Base-by-base conservation (phyloP, 2,888 invertebrate genomes). In the Ophion obscuratus region DNA sequence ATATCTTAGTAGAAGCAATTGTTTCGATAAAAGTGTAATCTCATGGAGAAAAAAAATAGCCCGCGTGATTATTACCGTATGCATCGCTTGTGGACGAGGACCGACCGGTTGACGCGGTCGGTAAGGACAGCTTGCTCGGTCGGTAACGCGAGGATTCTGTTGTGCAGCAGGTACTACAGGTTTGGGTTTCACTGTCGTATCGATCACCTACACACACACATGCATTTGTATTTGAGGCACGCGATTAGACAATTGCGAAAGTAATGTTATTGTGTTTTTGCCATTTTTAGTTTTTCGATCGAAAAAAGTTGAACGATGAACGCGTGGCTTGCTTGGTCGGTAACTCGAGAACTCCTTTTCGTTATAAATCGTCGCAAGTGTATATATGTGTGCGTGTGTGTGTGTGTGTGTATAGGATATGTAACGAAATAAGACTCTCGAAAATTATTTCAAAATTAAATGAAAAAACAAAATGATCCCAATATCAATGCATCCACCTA, bases 11-110 rank as follows among this genome's bases (percentile, higher is more conserved):
- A 6, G 14, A 44, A 27, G 4, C 11, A 61, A 17, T 40, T 44
- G 6, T 62, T 24, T 40, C 0, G n/a, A 61, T 4, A 40, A 73
- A 31, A 1, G n/a, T 6, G 5, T 6, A 14, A 68, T 24, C 24
- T 57, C n/a, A 27, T 20, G 24, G 20, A 9, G 0, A 5, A 47
- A 24, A 24, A 31, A 53, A 53, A 20, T n/a, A 53, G 17, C 3
- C 0, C 47, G 47, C 53, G 14, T 17, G 53, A 44, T 17, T 31
- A 44, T n/a, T 76, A 64, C 53, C 66, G 40, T 73, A 80, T 2
- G 80, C 70, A 44, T 68, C 68, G 14, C 86, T 68, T 24, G 86
- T 86, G 71, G 86, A 86, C 20, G 80, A 83, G 20, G 83, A 83
- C 62, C 86, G 67, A 36, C 24, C 62, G 31, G 47, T 68, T 36